phyloP scores from a whole-genome alignment of 2,888 invertebrate species.

The Pristionchus exspectatus region DNA sequence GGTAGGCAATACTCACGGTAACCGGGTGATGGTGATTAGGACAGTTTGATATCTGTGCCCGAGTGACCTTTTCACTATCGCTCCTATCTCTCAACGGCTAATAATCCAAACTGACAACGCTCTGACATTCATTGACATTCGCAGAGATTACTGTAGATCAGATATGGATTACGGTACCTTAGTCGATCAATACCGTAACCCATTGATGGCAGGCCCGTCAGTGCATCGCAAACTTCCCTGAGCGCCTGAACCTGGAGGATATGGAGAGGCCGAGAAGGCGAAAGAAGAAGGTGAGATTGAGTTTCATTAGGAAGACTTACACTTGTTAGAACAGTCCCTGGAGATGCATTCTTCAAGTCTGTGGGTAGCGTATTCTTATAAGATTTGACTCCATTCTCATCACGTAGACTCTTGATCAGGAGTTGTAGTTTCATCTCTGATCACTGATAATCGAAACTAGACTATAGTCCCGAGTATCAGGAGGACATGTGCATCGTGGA shows the following conservation, averaged over 20 bases:
- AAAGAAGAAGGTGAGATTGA: constrained; percentile 58
- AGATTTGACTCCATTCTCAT: too few relatives aligned
- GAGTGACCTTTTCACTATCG: constrained; percentile 10
- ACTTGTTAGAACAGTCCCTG: too few relatives aligned
- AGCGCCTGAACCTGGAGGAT: constrained; percentile 61
- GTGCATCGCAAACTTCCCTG: constrained; percentile 70
- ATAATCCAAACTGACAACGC: background rate
- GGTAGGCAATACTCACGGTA: background rate
- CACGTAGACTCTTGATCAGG: too few relatives aligned
- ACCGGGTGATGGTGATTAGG: background rate
- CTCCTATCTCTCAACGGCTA: background rate
- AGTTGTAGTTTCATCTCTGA: background rate
- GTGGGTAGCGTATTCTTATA: too few relatives aligned
- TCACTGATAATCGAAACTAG: background rate
- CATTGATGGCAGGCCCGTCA: constrained; percentile 66
- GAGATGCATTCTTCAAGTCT: too few relatives aligned
- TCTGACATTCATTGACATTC: too few relatives aligned
- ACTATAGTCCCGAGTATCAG: constrained; percentile 33
- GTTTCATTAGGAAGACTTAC: background rate
- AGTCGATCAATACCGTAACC: background rate
- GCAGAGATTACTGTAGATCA: background rate
- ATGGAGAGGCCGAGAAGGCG: constrained; percentile 55
- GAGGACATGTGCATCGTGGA: constrained; percentile 53
- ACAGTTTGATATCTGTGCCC: background rate
- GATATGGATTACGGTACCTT: background rate